Evolutionary conservation across 1,140 invertebrate species (phyloP).

Genomic region (Charaxes varanes): DNA sequence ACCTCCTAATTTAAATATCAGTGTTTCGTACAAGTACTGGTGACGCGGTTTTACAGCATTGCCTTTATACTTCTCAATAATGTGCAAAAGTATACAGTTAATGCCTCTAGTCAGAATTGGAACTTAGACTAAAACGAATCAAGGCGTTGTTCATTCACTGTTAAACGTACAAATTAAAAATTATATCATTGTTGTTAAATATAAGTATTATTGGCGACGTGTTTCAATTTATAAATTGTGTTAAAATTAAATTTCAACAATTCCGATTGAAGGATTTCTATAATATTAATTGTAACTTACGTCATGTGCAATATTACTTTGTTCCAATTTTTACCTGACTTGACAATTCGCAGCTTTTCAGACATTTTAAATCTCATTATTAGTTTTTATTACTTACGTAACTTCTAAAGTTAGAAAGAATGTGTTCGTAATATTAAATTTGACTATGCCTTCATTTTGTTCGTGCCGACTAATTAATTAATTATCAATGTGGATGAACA

Average conservation of each 20-base stretch:
- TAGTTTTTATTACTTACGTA: conserved; percentile 59
- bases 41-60: conserved; percentile 41
- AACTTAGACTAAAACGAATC: conserved; percentile 46
- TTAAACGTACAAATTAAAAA: conserved; percentile 18
- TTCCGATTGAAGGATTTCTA: too few relatives aligned
- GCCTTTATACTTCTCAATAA: conserved; percentile 27
- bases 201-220: too few relatives aligned
- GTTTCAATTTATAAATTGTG: too few relatives aligned
- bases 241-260: too few relatives aligned
- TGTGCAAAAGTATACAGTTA: conserved; percentile 32
- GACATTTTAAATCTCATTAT: conserved; percentile 67
- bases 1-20: conserved; percentile 71
- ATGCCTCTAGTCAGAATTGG: conserved; percentile 68
- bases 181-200: conserved; percentile 4
- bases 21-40: conserved; percentile 43
- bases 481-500: conserved; percentile 66
- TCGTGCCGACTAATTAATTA: conserved; percentile 59
- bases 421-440: conserved; percentile 65
- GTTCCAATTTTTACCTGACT: conserved; percentile 53
- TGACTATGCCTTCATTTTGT: conserved; percentile 49
- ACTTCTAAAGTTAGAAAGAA: conserved; percentile 52
- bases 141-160: conserved; percentile 31
- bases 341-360: conserved; percentile 64
- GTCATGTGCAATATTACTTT: too few relatives aligned
- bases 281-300: too few relatives aligned